Evolutionary conservation across 2,888 invertebrate genomes (phyloP), one percentile per base, ranked within the genome.

Genomic region (Synergus laeviventris): DNA sequence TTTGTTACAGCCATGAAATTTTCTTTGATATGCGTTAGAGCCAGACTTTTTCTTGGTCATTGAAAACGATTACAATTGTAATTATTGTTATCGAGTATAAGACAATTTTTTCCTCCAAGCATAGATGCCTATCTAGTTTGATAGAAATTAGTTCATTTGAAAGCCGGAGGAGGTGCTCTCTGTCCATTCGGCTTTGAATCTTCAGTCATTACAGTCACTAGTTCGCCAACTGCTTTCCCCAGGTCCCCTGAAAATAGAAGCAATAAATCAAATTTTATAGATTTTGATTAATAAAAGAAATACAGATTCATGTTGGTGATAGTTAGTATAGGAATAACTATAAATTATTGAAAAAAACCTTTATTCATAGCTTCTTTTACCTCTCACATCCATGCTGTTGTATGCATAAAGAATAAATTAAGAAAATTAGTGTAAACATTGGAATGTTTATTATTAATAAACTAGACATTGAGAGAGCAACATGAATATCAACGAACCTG

Each of bases 131-230:
- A 49, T 70, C 45, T 70, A 16, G 49, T 49, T 31, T 12, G 24
- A 49, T 5, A n/a, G 5, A 62, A 38, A 12, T 14, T 14, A 31
- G 45, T 85, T 86, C 89, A 85, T 80, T 89, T 90, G 77, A 90
- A 90, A 81, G 88, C 90, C 42, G 91, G 90, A 61, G 89, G 90
- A 74, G 89, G 87, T 36, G 88, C 86, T 80, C 89, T 84, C 78
- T 89, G 88, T 56, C 89, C 90, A 75, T 90, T 90, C 74, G 87
- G 84, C 75, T 84, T 87, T 66, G 77, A 81, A 77, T 97, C 97
- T 88, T 97, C 95, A 61, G 95, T 96, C 94, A 98, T 97, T 74
- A 96, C 97, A 64, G 96, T 96, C 82, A 98, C 98, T 87, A 98
- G 92, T 88, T 96, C 95, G 87, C 97, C 96, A 84, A 97, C 96